Conservation (phyloP, 2,113 vertebrate genomes). For the Mobula birostris region DNA sequence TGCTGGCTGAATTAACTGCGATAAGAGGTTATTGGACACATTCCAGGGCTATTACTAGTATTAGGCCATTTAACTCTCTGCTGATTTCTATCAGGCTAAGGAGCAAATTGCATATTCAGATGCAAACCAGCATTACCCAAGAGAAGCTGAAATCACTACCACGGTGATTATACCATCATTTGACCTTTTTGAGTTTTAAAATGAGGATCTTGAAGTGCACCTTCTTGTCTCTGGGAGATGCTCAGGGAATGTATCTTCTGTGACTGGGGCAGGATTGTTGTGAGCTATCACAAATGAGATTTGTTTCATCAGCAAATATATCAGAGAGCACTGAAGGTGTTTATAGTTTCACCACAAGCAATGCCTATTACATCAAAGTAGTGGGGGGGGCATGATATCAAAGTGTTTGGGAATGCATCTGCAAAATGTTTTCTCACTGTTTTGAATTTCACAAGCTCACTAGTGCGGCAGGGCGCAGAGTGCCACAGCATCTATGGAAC, state of each 20-base stretch:
- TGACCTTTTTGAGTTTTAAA: conserved; percentile 29
- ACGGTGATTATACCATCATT: conserved; percentile 11
- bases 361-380: not conserved
- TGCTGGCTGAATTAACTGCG: not conserved
- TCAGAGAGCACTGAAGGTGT: not conserved
- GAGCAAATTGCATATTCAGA: conserved; percentile 30
- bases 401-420: not conserved
- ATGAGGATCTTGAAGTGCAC: conserved; percentile 14
- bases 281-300: not conserved
- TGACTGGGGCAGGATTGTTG: not conserved
- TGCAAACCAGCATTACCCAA: not conserved
- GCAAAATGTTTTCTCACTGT: not conserved
- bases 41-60: conserved; percentile 39
- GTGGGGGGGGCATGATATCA: not conserved
- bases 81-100: conserved; percentile 37
- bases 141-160: conserved; percentile 17
- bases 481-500: not conserved
- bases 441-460: not conserved
- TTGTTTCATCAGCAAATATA: conserved; percentile 13
- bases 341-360: not conserved
- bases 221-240: not conserved
- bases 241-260: not conserved
- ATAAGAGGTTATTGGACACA: conserved; percentile 39
- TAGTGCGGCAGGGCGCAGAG: not conserved
- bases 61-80: conserved; percentile 43